phyloP scores from a whole-genome alignment of 2,797 vertebrate species.

The Arremon brunneinucha region DNA sequence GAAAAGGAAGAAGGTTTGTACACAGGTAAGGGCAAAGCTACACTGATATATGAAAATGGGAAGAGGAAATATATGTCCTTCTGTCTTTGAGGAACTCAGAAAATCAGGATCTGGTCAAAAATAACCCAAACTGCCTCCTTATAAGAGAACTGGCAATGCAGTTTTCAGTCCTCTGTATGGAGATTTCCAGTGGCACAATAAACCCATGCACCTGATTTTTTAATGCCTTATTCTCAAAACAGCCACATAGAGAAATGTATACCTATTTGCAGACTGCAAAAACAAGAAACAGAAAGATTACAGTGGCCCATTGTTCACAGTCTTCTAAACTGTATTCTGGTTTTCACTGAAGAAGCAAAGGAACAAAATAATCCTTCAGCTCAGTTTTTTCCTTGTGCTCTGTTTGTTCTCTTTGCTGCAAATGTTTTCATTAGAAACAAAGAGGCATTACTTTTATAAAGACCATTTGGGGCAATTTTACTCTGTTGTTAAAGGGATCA shows the following conservation, averaged over 20 bases:
- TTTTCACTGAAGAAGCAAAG: neutral
- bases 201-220: neutral
- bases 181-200: neutral
- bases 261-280: neutral
- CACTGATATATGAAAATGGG: neutral
- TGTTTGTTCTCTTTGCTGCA: neutral
- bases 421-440: neutral
- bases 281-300: neutral
- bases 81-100: neutral
- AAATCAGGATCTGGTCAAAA: neutral
- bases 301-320: neutral
- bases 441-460: neutral
- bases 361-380: neutral
- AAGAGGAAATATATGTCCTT: neutral
- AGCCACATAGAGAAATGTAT: neutral
- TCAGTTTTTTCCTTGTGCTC: neutral
- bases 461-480: neutral
- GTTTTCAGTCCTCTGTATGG: neutral
- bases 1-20: neutral
- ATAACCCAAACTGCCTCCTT: neutral
- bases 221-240: neutral
- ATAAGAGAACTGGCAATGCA: neutral
- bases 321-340: neutral
- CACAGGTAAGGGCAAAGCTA: neutral
- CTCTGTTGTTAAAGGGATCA: neutral